Conservation (phyloP, 2,888 invertebrate species). For the Callimorpha dominula region DNA sequence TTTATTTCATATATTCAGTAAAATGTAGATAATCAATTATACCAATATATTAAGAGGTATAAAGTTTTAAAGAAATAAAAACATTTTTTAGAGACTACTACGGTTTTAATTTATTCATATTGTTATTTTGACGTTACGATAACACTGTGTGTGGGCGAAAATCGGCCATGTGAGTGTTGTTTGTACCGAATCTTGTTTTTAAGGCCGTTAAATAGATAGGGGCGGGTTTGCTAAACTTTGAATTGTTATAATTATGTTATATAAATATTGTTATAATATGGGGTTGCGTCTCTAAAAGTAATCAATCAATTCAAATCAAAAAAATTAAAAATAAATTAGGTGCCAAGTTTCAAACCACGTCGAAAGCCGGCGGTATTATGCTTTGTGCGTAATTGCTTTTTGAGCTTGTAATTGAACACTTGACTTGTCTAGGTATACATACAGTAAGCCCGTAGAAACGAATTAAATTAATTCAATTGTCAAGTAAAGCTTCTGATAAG, state of each 20-base stretch:
- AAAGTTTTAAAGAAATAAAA: not conserved
- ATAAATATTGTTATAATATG: not conserved
- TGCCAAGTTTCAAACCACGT: not conserved
- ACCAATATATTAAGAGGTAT: too few species aligned
- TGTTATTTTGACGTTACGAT: slow-evolving; percentile 71
- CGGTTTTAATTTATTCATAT: slow-evolving; percentile 49
- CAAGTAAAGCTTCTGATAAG: too few species aligned
- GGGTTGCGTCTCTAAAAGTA: not conserved
- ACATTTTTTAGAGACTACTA: not conserved
- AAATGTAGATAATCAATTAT: slow-evolving; percentile 1
- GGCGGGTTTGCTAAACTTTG: slow-evolving; percentile 50
- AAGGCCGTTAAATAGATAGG: slow-evolving; percentile 64
- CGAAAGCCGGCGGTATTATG: not conserved
- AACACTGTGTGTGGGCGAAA: slow-evolving; percentile 74
- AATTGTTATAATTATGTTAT: not conserved
- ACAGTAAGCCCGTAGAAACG: too few species aligned
- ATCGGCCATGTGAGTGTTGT: slow-evolving; percentile 75
- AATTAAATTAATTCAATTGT: too few species aligned
- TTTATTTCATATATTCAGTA: slow-evolving; percentile 49
- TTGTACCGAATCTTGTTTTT: slow-evolving; percentile 68
- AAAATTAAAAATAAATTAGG: not conserved
- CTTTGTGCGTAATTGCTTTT: not conserved
- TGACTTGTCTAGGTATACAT: too few species aligned
- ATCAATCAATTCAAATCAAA: not conserved
- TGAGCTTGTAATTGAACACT: too few species aligned